Conservation (phyloP, 2,888 invertebrate genomes). For the Andrena chrysosceles region DNA sequence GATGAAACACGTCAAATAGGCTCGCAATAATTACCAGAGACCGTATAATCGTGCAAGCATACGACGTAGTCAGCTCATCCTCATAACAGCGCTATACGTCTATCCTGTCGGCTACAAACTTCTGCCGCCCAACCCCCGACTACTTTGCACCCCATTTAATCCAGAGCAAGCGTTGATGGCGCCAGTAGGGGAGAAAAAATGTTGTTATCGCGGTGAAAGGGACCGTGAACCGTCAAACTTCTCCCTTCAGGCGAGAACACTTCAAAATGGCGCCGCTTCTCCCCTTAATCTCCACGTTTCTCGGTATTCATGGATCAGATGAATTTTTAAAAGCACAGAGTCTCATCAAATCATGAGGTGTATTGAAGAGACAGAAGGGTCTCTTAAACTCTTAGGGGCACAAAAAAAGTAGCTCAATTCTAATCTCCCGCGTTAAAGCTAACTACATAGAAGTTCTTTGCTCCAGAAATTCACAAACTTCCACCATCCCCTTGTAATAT, state of each 20-base stretch:
- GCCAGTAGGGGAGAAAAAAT: conserved; percentile 19
- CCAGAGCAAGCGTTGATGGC: conserved; percentile 30
- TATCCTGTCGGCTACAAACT: conserved; percentile 52
- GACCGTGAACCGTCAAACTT: neutral
- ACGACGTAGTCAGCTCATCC: conserved; percentile 42
- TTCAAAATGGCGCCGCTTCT: neutral
- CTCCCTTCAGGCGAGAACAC: neutral
- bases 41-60: conserved; percentile 28
- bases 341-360: neutral
- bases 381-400: conserved; percentile 7
- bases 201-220: conserved; percentile 27
- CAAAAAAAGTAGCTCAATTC: conserved; percentile 17
- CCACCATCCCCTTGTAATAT: conserved; percentile 37
- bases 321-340: too few species aligned
- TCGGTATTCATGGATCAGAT: neutral
- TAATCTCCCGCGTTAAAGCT: conserved; percentile 24
- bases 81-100: conserved; percentile 50
- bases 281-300: neutral
- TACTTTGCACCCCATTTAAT: conserved; percentile 55
- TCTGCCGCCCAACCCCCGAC: conserved; percentile 21
- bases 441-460: neutral
- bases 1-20: neutral
- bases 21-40: conserved; percentile 34
- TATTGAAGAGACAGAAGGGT: neutral
- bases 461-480: conserved; percentile 41